Evolutionary conservation across 2,113 vertebrate species (phyloP).

Genomic region (Mandrillus leucophaeus): DNA sequence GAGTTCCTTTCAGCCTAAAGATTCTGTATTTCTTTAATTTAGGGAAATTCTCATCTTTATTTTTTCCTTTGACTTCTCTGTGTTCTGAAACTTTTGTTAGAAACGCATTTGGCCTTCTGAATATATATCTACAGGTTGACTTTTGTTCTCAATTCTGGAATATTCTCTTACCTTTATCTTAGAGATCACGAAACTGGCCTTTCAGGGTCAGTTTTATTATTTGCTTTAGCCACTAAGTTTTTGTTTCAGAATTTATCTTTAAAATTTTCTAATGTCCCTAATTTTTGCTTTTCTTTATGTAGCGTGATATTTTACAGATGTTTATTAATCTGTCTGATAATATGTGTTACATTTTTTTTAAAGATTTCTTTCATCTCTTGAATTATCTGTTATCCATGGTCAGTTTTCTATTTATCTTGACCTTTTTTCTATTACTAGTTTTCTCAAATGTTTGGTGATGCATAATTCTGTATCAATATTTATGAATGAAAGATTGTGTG

Average conservation of each 20-base stretch:
- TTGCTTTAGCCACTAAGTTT: not conserved
- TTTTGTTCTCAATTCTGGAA: not conserved
- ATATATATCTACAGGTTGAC: not conserved
- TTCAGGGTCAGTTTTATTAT: not conserved
- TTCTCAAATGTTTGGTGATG: not conserved
- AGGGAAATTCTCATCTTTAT: not conserved
- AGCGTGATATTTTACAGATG: not conserved
- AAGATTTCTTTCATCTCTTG: not conserved
- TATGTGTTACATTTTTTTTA: not conserved
- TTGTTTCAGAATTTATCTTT: constrained; percentile 39
- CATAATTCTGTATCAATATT: not conserved
- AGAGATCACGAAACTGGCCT: not conserved
- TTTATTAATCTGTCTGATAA: not conserved
- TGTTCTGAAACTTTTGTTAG: not conserved
- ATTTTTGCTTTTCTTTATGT: not conserved
- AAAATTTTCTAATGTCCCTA: not conserved
- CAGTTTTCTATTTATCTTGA: not conserved
- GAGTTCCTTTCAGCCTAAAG: not conserved
- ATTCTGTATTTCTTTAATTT: not conserved
- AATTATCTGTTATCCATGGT: not conserved
- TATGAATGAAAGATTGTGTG: not conserved
- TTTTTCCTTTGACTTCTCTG: not conserved
- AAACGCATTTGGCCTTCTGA: not conserved
- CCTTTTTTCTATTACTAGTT: constrained; percentile 20
- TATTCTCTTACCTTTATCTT: not conserved